Evolutionary conservation across 2,888 invertebrate species (phyloP).

Genomic region (Apamea crenata): DNA sequence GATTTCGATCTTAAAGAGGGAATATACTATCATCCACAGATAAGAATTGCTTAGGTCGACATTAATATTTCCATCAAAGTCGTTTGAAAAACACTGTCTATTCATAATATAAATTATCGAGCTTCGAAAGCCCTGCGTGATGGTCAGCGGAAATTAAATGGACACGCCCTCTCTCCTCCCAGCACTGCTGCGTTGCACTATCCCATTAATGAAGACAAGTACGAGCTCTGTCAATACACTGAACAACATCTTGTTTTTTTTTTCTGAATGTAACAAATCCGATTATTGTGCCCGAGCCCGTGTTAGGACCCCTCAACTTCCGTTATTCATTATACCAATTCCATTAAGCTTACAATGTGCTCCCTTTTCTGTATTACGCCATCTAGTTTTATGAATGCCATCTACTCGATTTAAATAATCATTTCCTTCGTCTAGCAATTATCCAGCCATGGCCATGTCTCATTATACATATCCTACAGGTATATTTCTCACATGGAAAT

Average conservation of each 20-base stretch:
- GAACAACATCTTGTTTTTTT: neutral
- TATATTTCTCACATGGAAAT: constrained; percentile 63
- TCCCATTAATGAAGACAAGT: constrained; percentile 46
- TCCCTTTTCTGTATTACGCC: constrained; percentile 55
- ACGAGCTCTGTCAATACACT: constrained; percentile 19
- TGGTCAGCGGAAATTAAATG: constrained; percentile 80
- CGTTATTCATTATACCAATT: constrained; percentile 32
- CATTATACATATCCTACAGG: constrained; percentile 64
- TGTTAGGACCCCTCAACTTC: constrained; percentile 22
- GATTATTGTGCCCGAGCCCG: constrained; percentile 19
- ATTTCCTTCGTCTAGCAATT: constrained; percentile 70
- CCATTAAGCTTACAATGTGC: constrained; percentile 42
- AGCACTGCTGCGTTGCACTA: constrained; percentile 45
- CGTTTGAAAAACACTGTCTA: neutral
- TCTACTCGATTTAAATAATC: constrained; percentile 67
- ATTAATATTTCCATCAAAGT: constrained; percentile 10
- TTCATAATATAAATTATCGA: constrained; percentile 8
- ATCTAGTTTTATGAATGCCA: constrained; percentile 60
- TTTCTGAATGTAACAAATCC: constrained; percentile 18
- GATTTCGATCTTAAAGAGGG: constrained; percentile 10
- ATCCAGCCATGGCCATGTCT: constrained; percentile 64
- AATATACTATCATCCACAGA: neutral
- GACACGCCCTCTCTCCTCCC: constrained; percentile 75
- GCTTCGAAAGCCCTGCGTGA: constrained; percentile 57
- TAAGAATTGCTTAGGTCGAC: neutral